Evolutionary conservation across 2,113 vertebrate genomes (phyloP), one percentile per base, ranked within the genome.

Genomic region (Tetrax tetrax): DNA sequence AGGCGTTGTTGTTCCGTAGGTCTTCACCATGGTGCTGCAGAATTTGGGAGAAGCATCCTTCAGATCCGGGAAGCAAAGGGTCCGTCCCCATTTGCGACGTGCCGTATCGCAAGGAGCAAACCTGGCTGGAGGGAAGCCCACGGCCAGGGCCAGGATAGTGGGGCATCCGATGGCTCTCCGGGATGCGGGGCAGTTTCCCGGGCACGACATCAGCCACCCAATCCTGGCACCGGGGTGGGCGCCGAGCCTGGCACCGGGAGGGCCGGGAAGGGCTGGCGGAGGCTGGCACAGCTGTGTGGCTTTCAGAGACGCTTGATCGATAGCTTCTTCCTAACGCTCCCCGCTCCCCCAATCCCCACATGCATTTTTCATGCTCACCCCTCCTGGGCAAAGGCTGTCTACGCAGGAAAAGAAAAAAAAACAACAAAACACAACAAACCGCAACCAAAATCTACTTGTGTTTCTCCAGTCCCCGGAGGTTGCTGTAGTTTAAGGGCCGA

Each of bases 271-370:
- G 82, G 48, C 76, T 83, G 47, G 83, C 50, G 50, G 91, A 37
- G 12, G 92, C 79, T 71, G 43, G 97, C 97, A 98, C 98, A 98
- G 98, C 98, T 98, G 98, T 96, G 98, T 97, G 97, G 97, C 97
- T 98, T 97, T 97, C 95, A 96, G 97, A 98, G 94, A 94, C 77
- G 22, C 83, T 97, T 98, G 98, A 98, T 98, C 95, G 98, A 98
- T 98, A 97, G 98, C 93, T 96, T 72, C 93, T 65, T 96, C 95
- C 83, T 93, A 88, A 72, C 91, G 4, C 96, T 83, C 94, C 90
- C 96, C 93, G 54, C 94, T 93, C 95, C 95, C 90, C 25, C 87
- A 96, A 85, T 97, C 90, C 94, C 94, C 96, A 93, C 74, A 91
- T 98, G 95, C 97, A 98, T 98, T 98, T 98, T 98, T 98, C 98